These are phyloP conservation scores for Neodon shergylaensis DNA, from an alignment of 2,113 vertebrate species.

Conservation along the genomic window DNA sequence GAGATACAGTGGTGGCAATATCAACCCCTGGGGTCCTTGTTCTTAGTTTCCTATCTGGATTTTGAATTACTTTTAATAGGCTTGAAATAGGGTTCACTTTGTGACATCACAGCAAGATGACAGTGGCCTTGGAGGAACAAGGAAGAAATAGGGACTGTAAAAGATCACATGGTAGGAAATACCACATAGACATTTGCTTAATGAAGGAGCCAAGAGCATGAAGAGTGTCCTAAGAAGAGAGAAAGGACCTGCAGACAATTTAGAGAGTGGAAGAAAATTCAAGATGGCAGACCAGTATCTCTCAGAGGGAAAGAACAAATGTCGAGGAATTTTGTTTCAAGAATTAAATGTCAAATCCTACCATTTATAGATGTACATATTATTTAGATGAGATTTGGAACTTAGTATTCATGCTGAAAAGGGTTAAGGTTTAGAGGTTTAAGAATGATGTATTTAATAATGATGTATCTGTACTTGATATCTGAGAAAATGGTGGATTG, in stretches of 20 bases:
- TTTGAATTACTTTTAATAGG: not conserved
- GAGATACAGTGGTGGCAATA: not conserved
- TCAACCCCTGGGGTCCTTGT: not conserved
- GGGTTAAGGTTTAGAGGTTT: not conserved
- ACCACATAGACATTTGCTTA: not conserved
- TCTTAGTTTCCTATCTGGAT: not conserved
- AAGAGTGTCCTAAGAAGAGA: not conserved
- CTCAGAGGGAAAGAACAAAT: not conserved
- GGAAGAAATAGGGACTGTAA: not conserved
- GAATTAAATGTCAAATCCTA: not conserved
- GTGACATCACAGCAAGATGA: not conserved
- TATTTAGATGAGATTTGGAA: not conserved
- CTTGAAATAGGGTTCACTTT: not conserved
- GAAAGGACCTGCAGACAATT: not conserved
- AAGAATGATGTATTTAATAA: not conserved
- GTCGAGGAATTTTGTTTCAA: not conserved
- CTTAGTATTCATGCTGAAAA: not conserved
- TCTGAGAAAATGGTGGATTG: not conserved
- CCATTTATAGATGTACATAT: no score
- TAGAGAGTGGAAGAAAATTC: not conserved
- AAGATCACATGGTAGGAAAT: not conserved
- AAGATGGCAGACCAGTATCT: not conserved
- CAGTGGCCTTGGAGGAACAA: not conserved
- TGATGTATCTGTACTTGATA: not conserved
- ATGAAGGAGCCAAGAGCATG: not conserved